Conservation (phyloP, 1,140 invertebrate genomes). For the Neelides sp. region DNA sequence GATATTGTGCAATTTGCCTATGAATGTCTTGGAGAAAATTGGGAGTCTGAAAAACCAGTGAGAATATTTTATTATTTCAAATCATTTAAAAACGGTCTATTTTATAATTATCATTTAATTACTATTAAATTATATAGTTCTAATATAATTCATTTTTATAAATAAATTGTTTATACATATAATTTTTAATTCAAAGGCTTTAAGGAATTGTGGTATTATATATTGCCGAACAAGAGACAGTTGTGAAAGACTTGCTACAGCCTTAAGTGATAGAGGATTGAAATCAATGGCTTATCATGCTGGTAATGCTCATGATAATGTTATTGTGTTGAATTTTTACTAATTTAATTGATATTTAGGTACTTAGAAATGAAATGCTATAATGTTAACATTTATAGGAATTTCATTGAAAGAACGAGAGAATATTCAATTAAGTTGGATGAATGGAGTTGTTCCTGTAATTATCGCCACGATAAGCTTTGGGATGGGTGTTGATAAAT, state of each 20-base stretch:
- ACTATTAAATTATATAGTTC: background rate
- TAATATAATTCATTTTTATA: background rate
- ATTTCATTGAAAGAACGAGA: conserved; percentile 41
- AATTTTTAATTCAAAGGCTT: conserved; percentile 38
- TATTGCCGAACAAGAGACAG: conserved; percentile 54
- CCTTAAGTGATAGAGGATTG: conserved; percentile 43
- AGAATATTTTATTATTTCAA: background rate
- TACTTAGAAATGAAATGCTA: background rate
- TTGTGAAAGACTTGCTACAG: conserved; percentile 48
- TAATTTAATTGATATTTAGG: background rate
- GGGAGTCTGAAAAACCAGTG: conserved; percentile 34
- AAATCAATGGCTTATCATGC: conserved; percentile 51
- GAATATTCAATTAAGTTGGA: conserved; percentile 51
- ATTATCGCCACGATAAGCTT: conserved; percentile 54
- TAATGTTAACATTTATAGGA: conserved; percentile 34
- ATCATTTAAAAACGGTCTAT: background rate
- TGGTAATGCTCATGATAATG: conserved; percentile 32
- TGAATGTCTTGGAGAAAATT: conserved; percentile 34
- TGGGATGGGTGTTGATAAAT: conserved; percentile 64
- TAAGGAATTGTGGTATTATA: conserved; percentile 59
- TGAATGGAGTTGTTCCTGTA: conserved; percentile 47
- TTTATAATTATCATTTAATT: background rate
- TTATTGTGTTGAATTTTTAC: background rate
- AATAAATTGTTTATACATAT: conserved; percentile 8
- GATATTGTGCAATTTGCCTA: conserved; percentile 59